Evolutionary conservation across 2,113 vertebrate genomes (phyloP).

Genomic region (Ochotona princeps): DNA sequence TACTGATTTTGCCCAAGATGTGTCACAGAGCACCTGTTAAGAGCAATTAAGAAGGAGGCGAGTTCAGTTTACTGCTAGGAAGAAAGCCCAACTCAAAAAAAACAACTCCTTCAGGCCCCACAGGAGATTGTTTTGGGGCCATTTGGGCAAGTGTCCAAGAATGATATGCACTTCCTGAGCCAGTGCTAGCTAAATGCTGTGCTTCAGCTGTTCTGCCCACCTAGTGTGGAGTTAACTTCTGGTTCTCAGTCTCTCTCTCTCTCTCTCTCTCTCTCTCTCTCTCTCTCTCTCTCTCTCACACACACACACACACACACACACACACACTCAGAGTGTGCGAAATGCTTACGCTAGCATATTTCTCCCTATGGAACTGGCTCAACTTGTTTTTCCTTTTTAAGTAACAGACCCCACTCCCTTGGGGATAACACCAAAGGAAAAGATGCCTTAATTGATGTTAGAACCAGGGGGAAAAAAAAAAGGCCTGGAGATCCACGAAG

Average conservation of each 20-base stretch:
- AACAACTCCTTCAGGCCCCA: constrained; percentile 41
- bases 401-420: constrained; percentile 31
- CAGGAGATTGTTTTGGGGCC: constrained; percentile 57
- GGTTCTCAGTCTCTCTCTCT: not conserved
- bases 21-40: constrained; percentile 55
- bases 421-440: constrained; percentile 29
- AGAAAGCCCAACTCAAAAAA: constrained; percentile 61
- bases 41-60: constrained; percentile 40
- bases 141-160: constrained; percentile 33
- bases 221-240: not conserved
- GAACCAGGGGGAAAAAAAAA: not conserved
- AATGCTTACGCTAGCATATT: not conserved
- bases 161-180: constrained; percentile 36
- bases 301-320: not conserved
- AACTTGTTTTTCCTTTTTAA: constrained; percentile 64
- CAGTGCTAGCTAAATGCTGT: constrained; percentile 5
- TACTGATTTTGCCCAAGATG: constrained; percentile 49
- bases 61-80: constrained; percentile 40
- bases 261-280: not conserved
- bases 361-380: constrained; percentile 3
- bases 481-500: constrained; percentile 38
- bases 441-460: constrained; percentile 42
- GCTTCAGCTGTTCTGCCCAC: not conserved
- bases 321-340: not conserved
- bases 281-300: not conserved